Evolutionary conservation across 2,113 vertebrate species (phyloP).

Genomic region (Pipa parva): DNA sequence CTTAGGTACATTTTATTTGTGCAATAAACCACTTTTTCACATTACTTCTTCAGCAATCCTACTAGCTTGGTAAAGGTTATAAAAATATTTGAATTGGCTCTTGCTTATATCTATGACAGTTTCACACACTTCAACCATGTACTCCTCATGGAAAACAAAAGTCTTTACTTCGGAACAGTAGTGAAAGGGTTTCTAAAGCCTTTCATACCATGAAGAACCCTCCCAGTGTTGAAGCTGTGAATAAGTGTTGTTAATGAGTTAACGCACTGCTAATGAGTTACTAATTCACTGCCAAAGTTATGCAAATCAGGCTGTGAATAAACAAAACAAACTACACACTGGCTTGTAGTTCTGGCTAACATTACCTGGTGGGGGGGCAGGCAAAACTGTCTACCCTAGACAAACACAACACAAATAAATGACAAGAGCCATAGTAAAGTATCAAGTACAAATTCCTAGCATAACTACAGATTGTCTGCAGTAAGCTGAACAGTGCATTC

Average conservation of each 20-base stretch:
- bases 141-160: background rate
- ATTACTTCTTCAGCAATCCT: too few relatives aligned
- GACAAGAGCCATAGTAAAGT: background rate
- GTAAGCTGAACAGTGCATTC: too few relatives aligned
- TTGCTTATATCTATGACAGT: too few relatives aligned
- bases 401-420: background rate
- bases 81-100: too few relatives aligned
- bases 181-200: conserved; percentile 22
- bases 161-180: background rate
- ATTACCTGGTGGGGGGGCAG: conserved; percentile 8
- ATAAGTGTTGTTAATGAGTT: conserved; percentile 41
- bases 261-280: conserved; percentile 42
- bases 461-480: too few relatives aligned
- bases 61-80: too few relatives aligned
- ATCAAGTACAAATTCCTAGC: too few relatives aligned
- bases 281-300: conserved; percentile 41
- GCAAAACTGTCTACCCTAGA: background rate
- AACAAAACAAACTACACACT: conserved; percentile 29
- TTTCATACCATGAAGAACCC: conserved; percentile 16
- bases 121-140: too few relatives aligned
- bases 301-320: conserved; percentile 31
- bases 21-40: too few relatives aligned
- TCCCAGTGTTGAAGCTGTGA: conserved; percentile 18
- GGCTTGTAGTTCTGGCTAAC: conserved; percentile 3
- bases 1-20: too few relatives aligned